A percentile compares a stretch with the other conserved stretches of the same genome.
Evolutionary conservation across 2,113 vertebrate species (phyloP).

Genomic region (Mungos mungo): DNA sequence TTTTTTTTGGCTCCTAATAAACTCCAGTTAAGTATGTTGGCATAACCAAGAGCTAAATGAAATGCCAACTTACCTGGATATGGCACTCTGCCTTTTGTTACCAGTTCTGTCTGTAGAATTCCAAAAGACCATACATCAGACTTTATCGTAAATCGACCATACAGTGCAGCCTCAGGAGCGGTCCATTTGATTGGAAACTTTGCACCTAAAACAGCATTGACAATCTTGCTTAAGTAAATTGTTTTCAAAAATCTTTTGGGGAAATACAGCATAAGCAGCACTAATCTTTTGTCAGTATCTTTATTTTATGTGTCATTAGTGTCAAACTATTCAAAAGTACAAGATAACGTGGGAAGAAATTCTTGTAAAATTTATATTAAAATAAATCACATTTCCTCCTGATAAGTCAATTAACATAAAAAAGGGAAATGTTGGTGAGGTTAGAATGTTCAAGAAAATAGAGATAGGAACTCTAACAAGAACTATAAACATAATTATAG

Average conservation of each 20-base stretch:
- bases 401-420: background rate
- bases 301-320: background rate
- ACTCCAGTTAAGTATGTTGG: background rate
- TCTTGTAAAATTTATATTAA: background rate
- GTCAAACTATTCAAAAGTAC: conserved; percentile 12
- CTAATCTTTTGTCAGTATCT: background rate
- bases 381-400: background rate
- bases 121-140: conserved; percentile 98
- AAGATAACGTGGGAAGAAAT: background rate
- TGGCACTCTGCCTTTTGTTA: conserved; percentile 97
- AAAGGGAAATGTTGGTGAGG: background rate
- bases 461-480: background rate
- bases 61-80: conserved; percentile 91
- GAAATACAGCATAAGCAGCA: background rate
- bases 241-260: background rate
- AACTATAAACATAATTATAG: background rate
- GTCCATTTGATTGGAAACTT: conserved; percentile 99
- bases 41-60: background rate
- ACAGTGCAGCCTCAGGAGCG: conserved; percentile 94
- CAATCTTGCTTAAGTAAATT: conserved; percentile 5
- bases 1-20: background rate
- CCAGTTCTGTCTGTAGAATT: conserved; percentile 94
- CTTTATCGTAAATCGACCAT: conserved; percentile 97
- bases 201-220: conserved; percentile 87
- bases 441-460: conserved; percentile 12